These are phyloP conservation scores for Apodemus agrarius DNA, from an alignment of 2,797 vertebrate genomes.

Conservation along the genomic window DNA sequence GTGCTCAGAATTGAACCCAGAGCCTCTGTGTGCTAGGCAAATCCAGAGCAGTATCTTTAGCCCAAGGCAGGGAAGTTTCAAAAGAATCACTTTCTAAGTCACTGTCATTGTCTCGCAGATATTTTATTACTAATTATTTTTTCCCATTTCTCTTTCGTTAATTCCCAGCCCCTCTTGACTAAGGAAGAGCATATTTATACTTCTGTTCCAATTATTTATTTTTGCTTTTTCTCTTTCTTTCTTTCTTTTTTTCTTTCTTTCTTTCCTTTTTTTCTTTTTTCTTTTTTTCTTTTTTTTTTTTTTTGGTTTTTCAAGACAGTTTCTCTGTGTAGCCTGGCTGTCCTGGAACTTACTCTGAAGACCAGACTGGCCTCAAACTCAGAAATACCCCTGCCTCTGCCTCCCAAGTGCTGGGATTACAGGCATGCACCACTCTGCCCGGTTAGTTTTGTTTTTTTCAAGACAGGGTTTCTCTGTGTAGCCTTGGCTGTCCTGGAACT, in stretches of 20 bases:
- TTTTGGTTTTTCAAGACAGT: background rate
- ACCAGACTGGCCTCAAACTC: too few relatives aligned
- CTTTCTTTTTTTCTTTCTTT: too few relatives aligned
- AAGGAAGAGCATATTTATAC: background rate
- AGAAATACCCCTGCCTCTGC: too few relatives aligned
- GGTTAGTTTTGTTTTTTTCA: too few relatives aligned
- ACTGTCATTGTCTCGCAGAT: slow-evolving; percentile 37
- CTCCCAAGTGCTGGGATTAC: too few relatives aligned
- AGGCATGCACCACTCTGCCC: too few relatives aligned
- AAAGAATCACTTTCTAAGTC: slow-evolving; percentile 24
- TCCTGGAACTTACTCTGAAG: too few relatives aligned
- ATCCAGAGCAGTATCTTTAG: background rate
- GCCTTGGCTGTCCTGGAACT: background rate
- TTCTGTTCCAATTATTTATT: background rate
- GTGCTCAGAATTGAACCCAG: background rate
- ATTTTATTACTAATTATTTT: slow-evolving; percentile 32
- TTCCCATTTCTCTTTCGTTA: slow-evolving; percentile 21
- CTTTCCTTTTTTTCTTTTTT: background rate
- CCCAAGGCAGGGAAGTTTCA: too few relatives aligned
- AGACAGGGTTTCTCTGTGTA: background rate
- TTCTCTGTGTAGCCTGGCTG: background rate
- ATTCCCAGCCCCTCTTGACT: background rate
- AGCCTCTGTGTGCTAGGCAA: background rate
- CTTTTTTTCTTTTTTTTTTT: too few relatives aligned
- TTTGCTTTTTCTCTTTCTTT: background rate